These are phyloP conservation scores for Melinaea menophilus DNA, from an alignment of 2,888 invertebrate species.

Conservation along the genomic window DNA sequence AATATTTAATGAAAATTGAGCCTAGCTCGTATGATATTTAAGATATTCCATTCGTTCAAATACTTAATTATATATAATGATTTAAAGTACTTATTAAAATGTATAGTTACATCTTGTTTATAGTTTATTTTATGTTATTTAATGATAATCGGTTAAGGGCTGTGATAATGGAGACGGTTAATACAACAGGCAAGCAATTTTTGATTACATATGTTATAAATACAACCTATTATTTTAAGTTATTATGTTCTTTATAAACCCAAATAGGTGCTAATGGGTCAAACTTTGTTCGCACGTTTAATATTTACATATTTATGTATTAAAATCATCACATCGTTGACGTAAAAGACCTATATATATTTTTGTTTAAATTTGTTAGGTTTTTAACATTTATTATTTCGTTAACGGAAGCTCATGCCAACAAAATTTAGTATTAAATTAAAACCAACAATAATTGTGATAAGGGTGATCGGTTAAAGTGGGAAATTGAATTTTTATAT, in stretches of 20 bases:
- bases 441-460: slow-evolving; percentile 42
- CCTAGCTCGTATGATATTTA: slow-evolving; percentile 29
- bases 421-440: slow-evolving; percentile 17
- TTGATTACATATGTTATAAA: neutral
- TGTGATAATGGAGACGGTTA: slow-evolving; percentile 68
- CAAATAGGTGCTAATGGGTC: slow-evolving; percentile 4
- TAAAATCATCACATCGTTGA: neutral
- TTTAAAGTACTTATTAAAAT: slow-evolving; percentile 50
- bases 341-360: too few relatives aligned
- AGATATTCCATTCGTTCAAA: slow-evolving; percentile 40
- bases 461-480: slow-evolving; percentile 61
- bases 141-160: slow-evolving; percentile 64
- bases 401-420: slow-evolving; percentile 4
- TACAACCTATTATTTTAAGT: slow-evolving; percentile 5
- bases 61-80: slow-evolving; percentile 31
- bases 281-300: neutral
- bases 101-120: slow-evolving; percentile 48
- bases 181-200: slow-evolving; percentile 38
- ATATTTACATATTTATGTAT: neutral
- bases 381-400: neutral
- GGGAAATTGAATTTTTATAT: slow-evolving; percentile 46
- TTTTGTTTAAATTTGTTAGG: too few relatives aligned
- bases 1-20: slow-evolving; percentile 31
- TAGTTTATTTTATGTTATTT: slow-evolving; percentile 64
- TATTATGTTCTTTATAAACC: neutral